phyloP scores from a whole-genome alignment of 1,140 invertebrate genomes.

The Bombyx mori region DNA sequence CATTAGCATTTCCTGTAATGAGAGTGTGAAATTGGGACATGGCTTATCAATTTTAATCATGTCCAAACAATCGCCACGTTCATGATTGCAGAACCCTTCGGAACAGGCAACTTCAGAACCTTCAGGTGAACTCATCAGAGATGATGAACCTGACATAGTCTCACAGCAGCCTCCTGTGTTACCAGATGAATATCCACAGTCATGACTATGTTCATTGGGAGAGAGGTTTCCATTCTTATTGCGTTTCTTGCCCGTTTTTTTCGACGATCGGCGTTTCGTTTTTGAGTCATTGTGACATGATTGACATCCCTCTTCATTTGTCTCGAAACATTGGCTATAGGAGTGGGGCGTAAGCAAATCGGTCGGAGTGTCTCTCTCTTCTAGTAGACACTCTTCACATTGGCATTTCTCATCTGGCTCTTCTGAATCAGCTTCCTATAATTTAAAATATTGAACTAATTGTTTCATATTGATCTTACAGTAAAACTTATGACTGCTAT shows the following conservation, averaged over 20 bases:
- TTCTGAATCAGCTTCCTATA: conserved; percentile 59
- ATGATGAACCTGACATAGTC: conserved; percentile 76
- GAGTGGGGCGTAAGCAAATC: conserved; percentile 48
- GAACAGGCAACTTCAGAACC: conserved; percentile 89
- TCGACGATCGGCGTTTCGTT: conserved; percentile 35
- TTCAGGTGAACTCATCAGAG: conserved; percentile 83
- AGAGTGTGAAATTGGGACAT: conserved; percentile 67
- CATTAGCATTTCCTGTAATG: conserved; percentile 80
- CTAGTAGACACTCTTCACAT: conserved; percentile 59
- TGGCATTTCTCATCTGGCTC: conserved; percentile 63
- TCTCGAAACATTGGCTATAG: conserved; percentile 40
- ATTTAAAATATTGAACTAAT: neutral
- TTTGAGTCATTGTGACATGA: conserved; percentile 51
- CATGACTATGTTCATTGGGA: conserved; percentile 81
- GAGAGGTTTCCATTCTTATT: conserved; percentile 70
- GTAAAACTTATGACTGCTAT: neutral
- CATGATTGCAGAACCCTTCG: conserved; percentile 85
- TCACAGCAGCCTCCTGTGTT: conserved; percentile 79
- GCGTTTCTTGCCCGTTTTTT: conserved; percentile 41
- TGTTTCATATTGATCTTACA: neutral
- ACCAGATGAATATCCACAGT: conserved; percentile 88
- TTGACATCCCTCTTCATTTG: conserved; percentile 42
- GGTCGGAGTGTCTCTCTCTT: conserved; percentile 56
- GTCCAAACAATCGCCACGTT: conserved; percentile 72
- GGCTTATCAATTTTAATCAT: conserved; percentile 57